Base-by-base conservation (phyloP, 2,888 invertebrate genomes). In the Agonopterix alstromeriana region DNA sequence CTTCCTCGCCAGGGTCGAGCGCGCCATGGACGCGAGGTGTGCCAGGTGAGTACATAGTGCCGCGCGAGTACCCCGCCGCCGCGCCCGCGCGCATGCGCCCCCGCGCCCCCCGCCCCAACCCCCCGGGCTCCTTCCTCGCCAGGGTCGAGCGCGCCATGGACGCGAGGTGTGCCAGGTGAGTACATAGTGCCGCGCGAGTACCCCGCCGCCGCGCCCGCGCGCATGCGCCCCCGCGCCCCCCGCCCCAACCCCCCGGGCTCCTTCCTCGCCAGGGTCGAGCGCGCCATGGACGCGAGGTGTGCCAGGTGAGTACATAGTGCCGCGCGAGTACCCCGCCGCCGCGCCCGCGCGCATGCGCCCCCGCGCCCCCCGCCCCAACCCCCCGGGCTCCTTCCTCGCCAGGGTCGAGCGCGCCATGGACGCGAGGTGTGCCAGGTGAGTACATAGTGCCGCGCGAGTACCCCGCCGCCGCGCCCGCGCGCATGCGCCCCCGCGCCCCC, bases 1-100 rank as follows among this genome's bases (percentile, higher is more conserved):
- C 43, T 96, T 96, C 75, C 82, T 96, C 9, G 90, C 91, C 46
- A 90, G 92, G 0, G 94, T 96, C 0, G 93, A 94, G 63, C 90
- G 91, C 51, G 93, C 94, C 0, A 78, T 96, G 36, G 87, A 90
- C 42, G 92, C 93, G 0, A 89, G 95, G 48, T 90, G 95, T 50
- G 90, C 91, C 17, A 53, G 94, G 53, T 53, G 17, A 17, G 17
- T 91, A 96, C 51, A 92, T n/a, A n/a, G n/a, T n/a, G n/a, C 14
- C 14, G 14, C 14, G 14, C 14, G 14, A 1, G 3, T 14, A 3
- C n/a, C n/a, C n/a, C 14, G 14, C 14, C 14, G 2, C 14, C 14
- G 14, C 14, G 14, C 14, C 14, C 14, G 14, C 14, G 14, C 14
- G 14, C 14, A 14, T 14, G 14, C 14, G 14, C 14, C 14, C 14